These are phyloP conservation scores for Proteles cristata DNA, from an alignment of 2,113 vertebrate genomes.

Conservation along the genomic window DNA sequence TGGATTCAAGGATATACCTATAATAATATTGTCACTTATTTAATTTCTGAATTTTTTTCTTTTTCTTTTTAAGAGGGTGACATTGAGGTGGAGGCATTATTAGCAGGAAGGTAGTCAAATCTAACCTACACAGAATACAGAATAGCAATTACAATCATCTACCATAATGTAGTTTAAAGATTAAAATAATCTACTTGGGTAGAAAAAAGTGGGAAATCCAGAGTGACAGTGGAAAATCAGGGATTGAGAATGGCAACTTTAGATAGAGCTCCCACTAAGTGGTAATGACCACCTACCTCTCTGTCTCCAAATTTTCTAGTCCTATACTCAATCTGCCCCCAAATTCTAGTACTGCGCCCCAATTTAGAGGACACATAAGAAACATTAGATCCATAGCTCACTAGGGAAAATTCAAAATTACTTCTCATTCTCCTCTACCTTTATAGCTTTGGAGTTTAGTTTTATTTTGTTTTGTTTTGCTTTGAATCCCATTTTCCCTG, in stretches of 20 bases:
- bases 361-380: background rate
- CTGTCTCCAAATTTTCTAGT: background rate
- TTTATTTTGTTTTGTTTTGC: background rate
- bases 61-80: background rate
- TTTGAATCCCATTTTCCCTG: background rate
- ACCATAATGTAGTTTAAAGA: background rate
- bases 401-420: background rate
- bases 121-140: background rate
- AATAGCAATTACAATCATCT: background rate
- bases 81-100: background rate
- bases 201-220: background rate
- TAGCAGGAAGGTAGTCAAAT: background rate
- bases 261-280: background rate
- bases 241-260: background rate
- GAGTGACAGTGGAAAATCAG: background rate
- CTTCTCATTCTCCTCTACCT: background rate
- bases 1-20: background rate
- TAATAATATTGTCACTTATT: slow-evolving; percentile 9
- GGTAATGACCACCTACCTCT: background rate
- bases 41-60: background rate
- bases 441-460: background rate
- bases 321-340: background rate
- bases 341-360: background rate
- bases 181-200: background rate
- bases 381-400: background rate